Percentiles rank a stretch among this genome's conserved stretches.
Conservation (phyloP, 2,888 invertebrate species). For the Diarsia dahlii region DNA sequence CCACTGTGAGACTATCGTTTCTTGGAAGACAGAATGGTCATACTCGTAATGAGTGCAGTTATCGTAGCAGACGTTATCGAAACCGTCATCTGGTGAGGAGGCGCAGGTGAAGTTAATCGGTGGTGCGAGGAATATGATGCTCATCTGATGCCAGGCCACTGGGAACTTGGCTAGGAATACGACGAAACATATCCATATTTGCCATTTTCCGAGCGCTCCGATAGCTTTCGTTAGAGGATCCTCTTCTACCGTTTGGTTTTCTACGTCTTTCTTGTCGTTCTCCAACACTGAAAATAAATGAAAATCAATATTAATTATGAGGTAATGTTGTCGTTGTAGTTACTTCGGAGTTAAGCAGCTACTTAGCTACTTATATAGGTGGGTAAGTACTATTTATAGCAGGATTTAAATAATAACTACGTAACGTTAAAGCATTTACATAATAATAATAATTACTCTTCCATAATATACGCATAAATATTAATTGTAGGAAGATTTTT, state of each 20-base stretch:
- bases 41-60: slow-evolving; percentile 91
- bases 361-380: neutral
- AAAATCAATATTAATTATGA: slow-evolving; percentile 5
- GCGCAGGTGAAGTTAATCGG: slow-evolving; percentile 91
- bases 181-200: slow-evolving; percentile 93
- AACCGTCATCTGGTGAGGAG: slow-evolving; percentile 70
- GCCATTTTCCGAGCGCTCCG: slow-evolving; percentile 94
- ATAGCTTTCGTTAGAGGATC: slow-evolving; percentile 93
- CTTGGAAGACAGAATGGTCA: slow-evolving; percentile 92
- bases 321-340: neutral
- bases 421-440: neutral
- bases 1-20: slow-evolving; percentile 95
- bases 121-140: slow-evolving; percentile 94
- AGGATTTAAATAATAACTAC: slow-evolving; percentile 1
- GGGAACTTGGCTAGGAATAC: slow-evolving; percentile 94
- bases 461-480: neutral
- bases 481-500: neutral
- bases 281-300: slow-evolving; percentile 81
- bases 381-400: neutral
- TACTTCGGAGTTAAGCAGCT: neutral
- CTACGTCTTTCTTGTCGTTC: slow-evolving; percentile 79
- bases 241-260: slow-evolving; percentile 76
- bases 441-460: neutral
- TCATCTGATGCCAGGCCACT: slow-evolving; percentile 95
- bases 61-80: slow-evolving; percentile 87